Conservation (phyloP, 2,797 vertebrate species). For the Limosa lapponica region DNA sequence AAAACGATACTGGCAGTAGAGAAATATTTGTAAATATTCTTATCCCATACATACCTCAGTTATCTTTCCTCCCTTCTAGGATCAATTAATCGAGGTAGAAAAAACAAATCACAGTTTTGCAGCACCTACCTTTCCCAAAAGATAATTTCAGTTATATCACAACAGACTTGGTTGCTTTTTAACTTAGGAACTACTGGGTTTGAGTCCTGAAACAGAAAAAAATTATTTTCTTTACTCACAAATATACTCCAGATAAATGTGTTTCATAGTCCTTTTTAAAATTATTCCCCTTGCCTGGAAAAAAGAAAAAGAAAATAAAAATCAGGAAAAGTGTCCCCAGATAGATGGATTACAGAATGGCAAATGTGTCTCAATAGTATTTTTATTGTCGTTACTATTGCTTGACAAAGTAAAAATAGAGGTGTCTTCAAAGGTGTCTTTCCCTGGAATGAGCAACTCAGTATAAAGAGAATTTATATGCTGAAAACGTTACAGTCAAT, state of each 20-base stretch:
- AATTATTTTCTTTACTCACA: not conserved
- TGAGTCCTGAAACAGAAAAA: not conserved
- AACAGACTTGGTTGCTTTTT: not conserved
- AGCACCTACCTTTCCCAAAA: not conserved
- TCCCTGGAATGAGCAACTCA: not conserved
- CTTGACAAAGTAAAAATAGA: not conserved
- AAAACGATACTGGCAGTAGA: not conserved
- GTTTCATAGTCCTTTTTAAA: not conserved
- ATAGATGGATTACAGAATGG: not conserved
- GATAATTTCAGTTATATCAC: not conserved
- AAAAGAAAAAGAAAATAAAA: not conserved
- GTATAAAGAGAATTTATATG: slow-evolving; percentile 7
- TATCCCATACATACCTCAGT: not conserved
- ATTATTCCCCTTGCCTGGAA: not conserved
- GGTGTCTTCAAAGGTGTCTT: slow-evolving; percentile 1
- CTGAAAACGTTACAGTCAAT: not conserved
- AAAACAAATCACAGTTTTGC: not conserved
- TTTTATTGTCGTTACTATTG: slow-evolving; percentile 31
- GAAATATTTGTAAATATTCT: not conserved
- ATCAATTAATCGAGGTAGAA: not conserved
- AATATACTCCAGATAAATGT: not conserved
- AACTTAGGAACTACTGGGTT: not conserved
- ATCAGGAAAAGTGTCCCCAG: not conserved
- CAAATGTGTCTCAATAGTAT: not conserved
- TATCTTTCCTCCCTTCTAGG: not conserved